Evolutionary conservation across 1,140 invertebrate genomes (phyloP), one percentile per base, ranked within the genome.

Genomic region (Xylocopa sonorina): DNA sequence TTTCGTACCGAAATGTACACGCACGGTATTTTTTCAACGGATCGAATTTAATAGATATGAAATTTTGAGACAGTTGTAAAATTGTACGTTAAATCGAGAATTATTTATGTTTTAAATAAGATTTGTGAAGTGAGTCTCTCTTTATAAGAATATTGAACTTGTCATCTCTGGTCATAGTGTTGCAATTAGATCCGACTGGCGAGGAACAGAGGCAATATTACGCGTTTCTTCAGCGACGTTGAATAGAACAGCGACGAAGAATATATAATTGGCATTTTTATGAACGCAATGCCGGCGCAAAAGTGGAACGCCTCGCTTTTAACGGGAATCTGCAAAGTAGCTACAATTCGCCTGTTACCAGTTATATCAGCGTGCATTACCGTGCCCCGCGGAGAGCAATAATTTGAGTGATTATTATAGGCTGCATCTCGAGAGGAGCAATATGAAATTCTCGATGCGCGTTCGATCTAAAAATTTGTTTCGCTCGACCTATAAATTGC

Each of bases 231-330:
- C 21, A n/a, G 57, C 9, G 32, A 38, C 27, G 32, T 27, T 38
- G 12, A 12, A 10, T 60, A 60, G 34, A 60, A 60, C 29, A 3
- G 32, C 21, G 18, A 16, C 21, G 14, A n/a, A 9, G 32, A 38
- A 60, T 60, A 60, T 60, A 60, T n/a, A n/a, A 60, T 60, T 60
- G 57, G 57, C 57, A 34, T 60, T 60, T 60, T 41, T n/a, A 63
- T 18, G 62, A 64, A 27, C 29, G 10, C 10, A 48, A 1, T 6
- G 29, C 5, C 4, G 24, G 43, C 12, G 32, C 27, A 16, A 67
- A 48, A 67, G 64, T 21, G 27, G n/a, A 32, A 12, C 18, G 29
- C 21, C 32, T 58, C 29, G 46, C 48, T n/a, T 51, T 51, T 51
- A 51, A 68, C 16, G 32, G 2, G 21, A 68, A 21, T 51, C 48